Evolutionary conservation across 2,113 vertebrate genomes (phyloP).

Genomic region (Thunnus maccoyii): DNA sequence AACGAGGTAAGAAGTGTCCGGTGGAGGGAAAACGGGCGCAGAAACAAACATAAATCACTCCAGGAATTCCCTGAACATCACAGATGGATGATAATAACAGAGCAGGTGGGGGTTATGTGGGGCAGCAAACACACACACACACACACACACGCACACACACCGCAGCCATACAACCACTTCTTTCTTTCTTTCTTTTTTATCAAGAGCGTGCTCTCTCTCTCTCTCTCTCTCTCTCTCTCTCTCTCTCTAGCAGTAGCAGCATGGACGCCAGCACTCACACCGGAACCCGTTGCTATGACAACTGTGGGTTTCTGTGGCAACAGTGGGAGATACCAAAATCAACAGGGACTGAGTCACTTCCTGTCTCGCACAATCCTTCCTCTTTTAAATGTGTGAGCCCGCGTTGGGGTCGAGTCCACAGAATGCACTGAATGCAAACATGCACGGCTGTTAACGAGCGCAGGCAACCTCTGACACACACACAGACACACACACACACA

Average conservation of each 20-base stretch:
- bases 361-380: conserved; percentile 76
- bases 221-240: too few species aligned
- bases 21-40: background rate
- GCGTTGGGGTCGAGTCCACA: conserved; percentile 8
- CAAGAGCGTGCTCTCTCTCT: background rate
- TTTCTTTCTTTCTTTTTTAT: background rate
- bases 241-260: conserved; percentile 7
- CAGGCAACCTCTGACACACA: too few species aligned
- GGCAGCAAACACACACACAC: background rate
- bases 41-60: background rate
- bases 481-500: too few species aligned
- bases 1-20: background rate
- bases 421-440: background rate
- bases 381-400: conserved; percentile 56
- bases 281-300: conserved; percentile 82
- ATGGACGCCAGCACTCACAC: conserved; percentile 49
- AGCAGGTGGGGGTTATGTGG: background rate
- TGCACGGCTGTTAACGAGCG: background rate
- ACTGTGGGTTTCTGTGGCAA: conserved; percentile 81
- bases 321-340: conserved; percentile 74
- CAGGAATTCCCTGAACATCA: conserved; percentile 22
- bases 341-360: conserved; percentile 86
- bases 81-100: background rate
- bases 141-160: background rate
- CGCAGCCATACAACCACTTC: background rate